A percentile compares a stretch with the other conserved stretches of the same genome.
Conservation (phyloP, 2,888 invertebrate genomes). For the Campopleginae sp. region DNA sequence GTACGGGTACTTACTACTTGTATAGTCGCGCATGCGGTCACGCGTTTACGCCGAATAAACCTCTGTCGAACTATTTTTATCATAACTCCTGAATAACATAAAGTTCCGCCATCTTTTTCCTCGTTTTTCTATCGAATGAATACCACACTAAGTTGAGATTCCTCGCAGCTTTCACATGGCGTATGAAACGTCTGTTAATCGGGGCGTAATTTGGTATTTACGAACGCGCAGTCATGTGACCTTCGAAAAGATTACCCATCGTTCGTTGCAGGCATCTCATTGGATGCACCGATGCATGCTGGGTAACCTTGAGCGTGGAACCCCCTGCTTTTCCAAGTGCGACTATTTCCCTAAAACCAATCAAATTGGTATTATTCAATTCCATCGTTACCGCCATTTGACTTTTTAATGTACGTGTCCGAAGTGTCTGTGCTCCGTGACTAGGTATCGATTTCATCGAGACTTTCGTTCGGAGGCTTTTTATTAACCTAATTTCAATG, state of each 20-base stretch:
- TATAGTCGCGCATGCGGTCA: constrained; percentile 56
- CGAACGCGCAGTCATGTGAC: constrained; percentile 24
- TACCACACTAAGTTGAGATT: background rate
- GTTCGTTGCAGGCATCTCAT: background rate
- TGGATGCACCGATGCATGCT: constrained; percentile 25
- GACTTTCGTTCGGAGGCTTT: background rate
- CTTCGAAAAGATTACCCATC: constrained; percentile 18
- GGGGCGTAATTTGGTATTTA: constrained; percentile 8
- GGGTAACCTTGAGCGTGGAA: constrained; percentile 30
- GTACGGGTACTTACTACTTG: constrained; percentile 56
- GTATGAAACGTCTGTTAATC: background rate
- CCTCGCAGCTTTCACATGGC: background rate
- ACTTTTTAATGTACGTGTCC: background rate
- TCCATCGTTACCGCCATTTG: background rate
- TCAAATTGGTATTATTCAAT: background rate
- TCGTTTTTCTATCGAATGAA: constrained; percentile 2
- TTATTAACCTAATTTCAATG: background rate
- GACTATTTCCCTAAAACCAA: background rate
- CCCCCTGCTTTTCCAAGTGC: background rate
- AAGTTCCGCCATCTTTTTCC: constrained; percentile 6
- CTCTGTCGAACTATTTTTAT: constrained; percentile 16
- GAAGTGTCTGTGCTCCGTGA: background rate
- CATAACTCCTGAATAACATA: constrained; percentile 6
- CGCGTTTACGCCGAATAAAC: constrained; percentile 48
- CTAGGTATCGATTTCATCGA: background rate